A percentile compares a stretch with the other conserved stretches of the same genome.
These are phyloP conservation scores for Pararge aegeria DNA, from an alignment of 1,140 invertebrate species.

Conservation along the genomic window DNA sequence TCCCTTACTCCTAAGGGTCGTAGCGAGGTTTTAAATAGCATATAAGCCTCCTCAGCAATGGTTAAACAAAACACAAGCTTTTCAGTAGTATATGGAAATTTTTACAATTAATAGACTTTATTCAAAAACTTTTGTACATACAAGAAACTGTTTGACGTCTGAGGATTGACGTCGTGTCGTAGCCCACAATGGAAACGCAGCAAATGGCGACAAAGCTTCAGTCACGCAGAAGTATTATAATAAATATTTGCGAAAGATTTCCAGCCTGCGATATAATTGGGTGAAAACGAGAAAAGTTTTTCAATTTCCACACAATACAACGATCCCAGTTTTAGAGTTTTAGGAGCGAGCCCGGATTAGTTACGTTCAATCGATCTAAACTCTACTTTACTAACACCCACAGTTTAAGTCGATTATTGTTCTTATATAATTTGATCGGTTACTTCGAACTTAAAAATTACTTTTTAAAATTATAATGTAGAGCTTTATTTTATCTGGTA, in stretches of 20 bases:
- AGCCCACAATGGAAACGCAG: neutral
- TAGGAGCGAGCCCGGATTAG: constrained; percentile 38
- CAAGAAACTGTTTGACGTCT: neutral
- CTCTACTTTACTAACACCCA: neutral
- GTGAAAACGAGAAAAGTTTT: constrained; percentile 71
- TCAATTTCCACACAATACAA: constrained; percentile 52
- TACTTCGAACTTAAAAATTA: no score
- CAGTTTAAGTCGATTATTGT: no score
- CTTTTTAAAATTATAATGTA: no score
- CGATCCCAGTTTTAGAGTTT: constrained; percentile 31
- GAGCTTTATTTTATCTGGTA: no score
- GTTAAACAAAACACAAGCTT: no score
- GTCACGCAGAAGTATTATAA: constrained; percentile 37
- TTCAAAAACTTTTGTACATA: no score
- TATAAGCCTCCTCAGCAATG: no score
- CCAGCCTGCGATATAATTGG: constrained; percentile 50
- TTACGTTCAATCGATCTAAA: constrained; percentile 10
- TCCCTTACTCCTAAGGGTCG: no score
- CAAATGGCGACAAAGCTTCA: constrained; percentile 32
- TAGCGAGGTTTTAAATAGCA: no score
- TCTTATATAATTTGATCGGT: no score
- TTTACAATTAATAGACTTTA: no score
- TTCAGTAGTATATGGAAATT: no score
- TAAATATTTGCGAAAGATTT: constrained; percentile 57
- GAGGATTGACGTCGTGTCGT: neutral